A percentile compares a stretch with the other conserved stretches of the same genome.
Evolutionary conservation across 2,888 invertebrate genomes (phyloP).

Genomic region (Pardosa pseudoannulata): DNA sequence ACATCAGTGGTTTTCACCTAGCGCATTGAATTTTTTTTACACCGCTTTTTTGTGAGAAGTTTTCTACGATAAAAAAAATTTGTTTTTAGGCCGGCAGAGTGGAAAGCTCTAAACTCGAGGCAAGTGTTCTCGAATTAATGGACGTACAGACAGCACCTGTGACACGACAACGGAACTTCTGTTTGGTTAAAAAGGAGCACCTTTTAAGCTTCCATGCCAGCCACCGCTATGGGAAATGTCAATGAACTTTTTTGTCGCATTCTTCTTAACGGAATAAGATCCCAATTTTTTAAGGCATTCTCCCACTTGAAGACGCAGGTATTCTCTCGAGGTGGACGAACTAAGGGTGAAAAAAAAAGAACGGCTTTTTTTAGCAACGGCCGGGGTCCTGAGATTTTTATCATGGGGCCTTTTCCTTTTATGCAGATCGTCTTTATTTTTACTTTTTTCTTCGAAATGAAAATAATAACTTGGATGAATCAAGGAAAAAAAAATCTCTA

Average conservation of each 20-base stretch:
- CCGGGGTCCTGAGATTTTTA: slow-evolving; percentile 16
- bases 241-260: slow-evolving; percentile 61
- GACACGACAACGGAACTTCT: not conserved
- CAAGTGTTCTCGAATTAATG: slow-evolving; percentile 17
- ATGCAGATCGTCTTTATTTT: slow-evolving; percentile 15
- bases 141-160: slow-evolving; percentile 1
- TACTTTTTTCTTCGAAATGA: slow-evolving; percentile 1
- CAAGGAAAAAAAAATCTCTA: slow-evolving; percentile 3
- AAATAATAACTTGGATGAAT: slow-evolving; percentile 12
- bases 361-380: slow-evolving; percentile 12
- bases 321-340: slow-evolving; percentile 7
- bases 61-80: not conserved
- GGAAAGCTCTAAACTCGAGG: slow-evolving; percentile 1
- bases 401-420: not conserved
- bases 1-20: slow-evolving; percentile 10
- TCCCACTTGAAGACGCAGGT: slow-evolving; percentile 17
- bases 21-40: not conserved
- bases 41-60: not conserved
- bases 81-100: slow-evolving; percentile 5
- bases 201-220: not conserved
- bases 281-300: not conserved
- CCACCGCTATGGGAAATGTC: slow-evolving; percentile 69
- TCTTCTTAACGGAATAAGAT: slow-evolving; percentile 33
- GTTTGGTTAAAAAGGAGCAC: not conserved
- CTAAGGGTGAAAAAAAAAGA: not conserved